Percentiles rank a stretch among this genome's conserved stretches.
These are phyloP conservation scores for Drosophila simulans DNA, from an alignment of 1,140 invertebrate genomes.

Conservation along the genomic window DNA sequence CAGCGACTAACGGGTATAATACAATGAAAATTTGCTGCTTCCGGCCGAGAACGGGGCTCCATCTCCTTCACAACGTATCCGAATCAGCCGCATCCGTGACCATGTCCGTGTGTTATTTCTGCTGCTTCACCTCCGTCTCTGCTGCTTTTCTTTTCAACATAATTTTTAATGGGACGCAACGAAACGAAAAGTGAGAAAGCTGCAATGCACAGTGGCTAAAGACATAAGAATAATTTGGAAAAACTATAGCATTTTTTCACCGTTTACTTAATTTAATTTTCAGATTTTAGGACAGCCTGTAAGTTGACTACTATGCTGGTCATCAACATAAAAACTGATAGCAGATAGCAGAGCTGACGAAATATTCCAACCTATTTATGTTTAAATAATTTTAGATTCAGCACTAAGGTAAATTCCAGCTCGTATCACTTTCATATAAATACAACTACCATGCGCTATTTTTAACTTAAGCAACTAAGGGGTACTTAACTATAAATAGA, in stretches of 20 bases:
- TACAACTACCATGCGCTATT: too few relatives aligned
- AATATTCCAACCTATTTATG: too few relatives aligned
- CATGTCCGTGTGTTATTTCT: conserved; percentile 55
- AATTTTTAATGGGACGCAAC: conserved; percentile 82
- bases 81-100: conserved; percentile 66
- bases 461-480: too few relatives aligned
- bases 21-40: conserved; percentile 82
- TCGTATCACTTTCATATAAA: too few relatives aligned
- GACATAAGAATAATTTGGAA: too few relatives aligned
- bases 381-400: too few relatives aligned
- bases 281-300: too few relatives aligned
- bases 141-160: conserved; percentile 61
- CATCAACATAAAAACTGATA: too few relatives aligned
- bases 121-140: neutral
- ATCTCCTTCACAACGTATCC: conserved; percentile 47
- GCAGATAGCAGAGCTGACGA: too few relatives aligned
- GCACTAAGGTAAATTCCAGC: too few relatives aligned
- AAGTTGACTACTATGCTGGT: too few relatives aligned
- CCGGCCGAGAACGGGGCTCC: conserved; percentile 43
- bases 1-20: conserved; percentile 22
- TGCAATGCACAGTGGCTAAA: conserved; percentile 27
- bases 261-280: neutral
- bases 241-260: neutral
- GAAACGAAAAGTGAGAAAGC: conserved; percentile 78
- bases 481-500: too few relatives aligned